Percentiles rank a stretch among this genome's conserved stretches.
Conservation (phyloP, 2,888 invertebrate genomes). For the Allophyes oxyacanthae region DNA sequence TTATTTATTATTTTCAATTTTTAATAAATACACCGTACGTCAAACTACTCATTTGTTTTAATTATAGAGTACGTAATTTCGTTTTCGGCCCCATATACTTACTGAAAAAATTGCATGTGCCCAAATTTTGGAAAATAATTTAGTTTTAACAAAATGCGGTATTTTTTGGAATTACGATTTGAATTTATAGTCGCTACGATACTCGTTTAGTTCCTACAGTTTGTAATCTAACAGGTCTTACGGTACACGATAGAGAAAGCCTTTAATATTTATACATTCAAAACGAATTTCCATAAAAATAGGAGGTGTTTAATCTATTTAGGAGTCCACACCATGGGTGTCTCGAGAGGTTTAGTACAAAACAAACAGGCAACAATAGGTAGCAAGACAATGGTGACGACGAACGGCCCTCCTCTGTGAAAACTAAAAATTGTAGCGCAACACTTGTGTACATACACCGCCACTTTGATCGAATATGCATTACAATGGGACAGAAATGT, state of each 20-base stretch:
- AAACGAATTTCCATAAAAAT: constrained; percentile 51
- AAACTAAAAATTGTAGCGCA: constrained; percentile 75
- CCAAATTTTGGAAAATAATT: too few relatives aligned
- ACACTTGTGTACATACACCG: constrained; percentile 86
- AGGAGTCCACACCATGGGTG: constrained; percentile 42
- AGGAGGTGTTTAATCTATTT: constrained; percentile 47
- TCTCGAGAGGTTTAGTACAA: constrained; percentile 46
- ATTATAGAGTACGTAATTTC: neutral
- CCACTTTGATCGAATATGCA: constrained; percentile 87
- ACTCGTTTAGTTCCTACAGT: neutral
- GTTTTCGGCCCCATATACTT: too few relatives aligned
- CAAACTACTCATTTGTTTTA: neutral
- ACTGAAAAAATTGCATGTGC: too few relatives aligned
- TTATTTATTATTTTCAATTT: constrained; percentile 49
- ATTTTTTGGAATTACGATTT: too few relatives aligned
- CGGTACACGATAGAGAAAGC: constrained; percentile 3
- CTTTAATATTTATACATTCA: constrained; percentile 15
- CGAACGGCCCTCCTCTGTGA: constrained; percentile 64
- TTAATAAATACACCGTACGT: constrained; percentile 55
- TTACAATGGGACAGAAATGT: constrained; percentile 81
- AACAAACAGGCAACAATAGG: constrained; percentile 65
- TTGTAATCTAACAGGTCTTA: neutral
- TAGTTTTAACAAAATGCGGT: too few relatives aligned
- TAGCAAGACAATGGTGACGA: constrained; percentile 62
- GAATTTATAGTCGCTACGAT: too few relatives aligned